These are phyloP conservation scores for Apodemia duryi DNA, from an alignment of 2,888 invertebrate species.

Conservation along the genomic window DNA sequence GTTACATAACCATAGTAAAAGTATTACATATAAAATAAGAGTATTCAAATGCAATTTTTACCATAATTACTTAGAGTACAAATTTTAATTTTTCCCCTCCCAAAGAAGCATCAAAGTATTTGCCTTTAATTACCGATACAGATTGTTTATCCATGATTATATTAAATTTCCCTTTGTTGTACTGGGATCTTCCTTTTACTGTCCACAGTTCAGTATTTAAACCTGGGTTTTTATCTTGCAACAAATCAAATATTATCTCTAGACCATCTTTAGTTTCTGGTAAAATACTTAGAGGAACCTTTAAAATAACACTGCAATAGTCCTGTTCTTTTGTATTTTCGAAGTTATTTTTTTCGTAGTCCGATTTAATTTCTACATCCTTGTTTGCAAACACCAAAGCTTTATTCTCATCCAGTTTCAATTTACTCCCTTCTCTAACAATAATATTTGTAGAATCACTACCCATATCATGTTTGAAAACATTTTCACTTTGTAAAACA, in stretches of 20 bases:
- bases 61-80: conserved; percentile 33
- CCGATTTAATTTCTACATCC: conserved; percentile 26
- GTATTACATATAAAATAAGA: too few species aligned
- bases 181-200: conserved; percentile 41
- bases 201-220: conserved; percentile 63
- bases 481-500: background rate
- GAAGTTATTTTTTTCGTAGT: conserved; percentile 31
- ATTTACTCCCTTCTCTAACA: conserved; percentile 24
- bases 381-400: conserved; percentile 21
- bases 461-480: background rate
- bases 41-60: too few species aligned
- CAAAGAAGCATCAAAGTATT: conserved; percentile 50
- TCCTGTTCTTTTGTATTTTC: conserved; percentile 27
- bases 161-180: conserved; percentile 53
- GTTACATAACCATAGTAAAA: too few species aligned
- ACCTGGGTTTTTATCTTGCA: conserved; percentile 65
- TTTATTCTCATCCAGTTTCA: conserved; percentile 24
- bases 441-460: conserved; percentile 19
- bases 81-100: conserved; percentile 58
- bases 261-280: conserved; percentile 59
- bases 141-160: conserved; percentile 56
- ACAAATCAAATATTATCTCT: conserved; percentile 56
- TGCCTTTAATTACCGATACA: conserved; percentile 45
- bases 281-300: conserved; percentile 50
- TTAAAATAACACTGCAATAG: conserved; percentile 49